Conservation (phyloP, 1,140 invertebrate species). For the Danaus melanippus region DNA sequence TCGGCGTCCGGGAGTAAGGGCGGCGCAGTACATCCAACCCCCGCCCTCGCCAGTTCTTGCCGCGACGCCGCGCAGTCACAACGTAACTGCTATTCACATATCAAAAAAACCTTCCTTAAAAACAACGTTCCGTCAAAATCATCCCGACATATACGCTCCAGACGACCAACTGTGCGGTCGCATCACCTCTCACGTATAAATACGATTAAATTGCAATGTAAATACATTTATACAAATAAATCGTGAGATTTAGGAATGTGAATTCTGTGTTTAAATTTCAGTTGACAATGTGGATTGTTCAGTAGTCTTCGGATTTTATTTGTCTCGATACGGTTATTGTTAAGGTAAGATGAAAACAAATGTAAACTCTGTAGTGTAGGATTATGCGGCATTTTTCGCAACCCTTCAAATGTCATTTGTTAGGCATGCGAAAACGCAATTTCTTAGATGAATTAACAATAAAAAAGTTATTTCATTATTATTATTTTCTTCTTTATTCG, state of each 20-base stretch:
- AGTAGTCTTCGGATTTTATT: slow-evolving; percentile 17
- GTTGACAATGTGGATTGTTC: slow-evolving; percentile 21
- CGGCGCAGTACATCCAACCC: slow-evolving; percentile 40
- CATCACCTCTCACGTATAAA: slow-evolving; percentile 6
- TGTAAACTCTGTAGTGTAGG: not conserved
- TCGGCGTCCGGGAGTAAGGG: slow-evolving; percentile 47
- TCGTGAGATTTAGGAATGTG: slow-evolving; percentile 30
- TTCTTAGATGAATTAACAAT: too few species aligned
- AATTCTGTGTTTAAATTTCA: slow-evolving; percentile 21
- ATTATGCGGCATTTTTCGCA: slow-evolving; percentile 9
- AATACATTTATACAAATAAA: slow-evolving; percentile 40
- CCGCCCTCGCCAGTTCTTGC: slow-evolving; percentile 46
- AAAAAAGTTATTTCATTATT: too few species aligned
- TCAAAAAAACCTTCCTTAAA: slow-evolving; percentile 37
- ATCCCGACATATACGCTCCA: slow-evolving; percentile 26
- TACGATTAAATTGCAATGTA: slow-evolving; percentile 25
- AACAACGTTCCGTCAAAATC: slow-evolving; percentile 35
- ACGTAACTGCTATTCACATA: slow-evolving; percentile 32
- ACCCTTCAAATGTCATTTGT: not conserved
- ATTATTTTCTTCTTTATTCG: too few species aligned
- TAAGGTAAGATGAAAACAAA: slow-evolving; percentile 20
- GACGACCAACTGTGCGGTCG: slow-evolving; percentile 13
- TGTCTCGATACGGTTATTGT: slow-evolving; percentile 7
- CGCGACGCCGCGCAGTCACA: slow-evolving; percentile 39
- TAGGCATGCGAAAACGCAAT: too few species aligned